Evolutionary conservation across 2,888 invertebrate species (phyloP).

Genomic region (Vesta saturnalis): DNA sequence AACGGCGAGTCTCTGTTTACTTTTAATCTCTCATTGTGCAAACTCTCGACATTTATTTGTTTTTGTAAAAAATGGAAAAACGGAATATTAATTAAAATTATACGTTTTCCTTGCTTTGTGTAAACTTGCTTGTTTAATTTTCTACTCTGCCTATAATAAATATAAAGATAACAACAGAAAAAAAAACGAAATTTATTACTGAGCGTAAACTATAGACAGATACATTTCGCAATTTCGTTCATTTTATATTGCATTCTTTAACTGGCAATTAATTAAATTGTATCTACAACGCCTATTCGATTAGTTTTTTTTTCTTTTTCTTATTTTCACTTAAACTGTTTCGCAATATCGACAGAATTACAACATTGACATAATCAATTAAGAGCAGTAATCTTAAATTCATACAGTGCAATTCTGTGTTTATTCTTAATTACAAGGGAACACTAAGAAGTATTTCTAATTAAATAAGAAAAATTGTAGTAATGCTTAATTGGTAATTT

Average conservation of each 20-base stretch:
- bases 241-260: slow-evolving; percentile 25
- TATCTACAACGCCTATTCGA: slow-evolving; percentile 18
- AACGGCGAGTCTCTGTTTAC: slow-evolving; percentile 46
- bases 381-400: not conserved
- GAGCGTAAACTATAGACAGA: slow-evolving; percentile 21
- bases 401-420: too few relatives aligned
- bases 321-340: slow-evolving; percentile 5
- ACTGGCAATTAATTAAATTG: slow-evolving; percentile 22
- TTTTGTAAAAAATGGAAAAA: slow-evolving; percentile 38
- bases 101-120: slow-evolving; percentile 34
- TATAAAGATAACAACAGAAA: slow-evolving; percentile 34
- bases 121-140: slow-evolving; percentile 36
- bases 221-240: slow-evolving; percentile 29
- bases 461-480: too few relatives aligned
- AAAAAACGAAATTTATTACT: slow-evolving; percentile 28
- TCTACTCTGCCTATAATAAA: slow-evolving; percentile 35
- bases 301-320: slow-evolving; percentile 11
- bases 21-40: slow-evolving; percentile 58
- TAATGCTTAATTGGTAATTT: too few relatives aligned
- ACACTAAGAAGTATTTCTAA: too few relatives aligned
- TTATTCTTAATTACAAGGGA: too few relatives aligned
- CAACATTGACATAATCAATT: slow-evolving; percentile 9
- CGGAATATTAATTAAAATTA: slow-evolving; percentile 42
- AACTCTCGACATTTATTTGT: slow-evolving; percentile 56
- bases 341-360: slow-evolving; percentile 13